Evolutionary conservation across 2,797 vertebrate species (phyloP), one percentile per base, ranked within the genome.

Genomic region (Poeciliopsis infans): DNA sequence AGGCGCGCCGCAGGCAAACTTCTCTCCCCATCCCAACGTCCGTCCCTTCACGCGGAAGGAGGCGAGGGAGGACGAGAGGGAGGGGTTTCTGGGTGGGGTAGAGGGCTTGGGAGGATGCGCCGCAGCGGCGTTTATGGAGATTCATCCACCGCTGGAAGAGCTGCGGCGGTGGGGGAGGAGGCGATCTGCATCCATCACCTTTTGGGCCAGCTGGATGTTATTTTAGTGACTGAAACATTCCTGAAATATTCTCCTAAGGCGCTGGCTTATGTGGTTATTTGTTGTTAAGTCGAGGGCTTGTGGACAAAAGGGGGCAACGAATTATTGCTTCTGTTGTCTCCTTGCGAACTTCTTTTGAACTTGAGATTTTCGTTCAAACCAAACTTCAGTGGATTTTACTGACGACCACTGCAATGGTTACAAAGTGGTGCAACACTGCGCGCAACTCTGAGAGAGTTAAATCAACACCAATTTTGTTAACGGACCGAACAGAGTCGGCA

Each of bases 1-100:
- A 89, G 80, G 80, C 76, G 90, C 74, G 88, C 93, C 89, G 89
- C 86, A 79, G 86, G 90, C 85, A 85, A 95, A 95, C 89, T 94
- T 94, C 91, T 91, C 89, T 88, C 86, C 84, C 77, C 91, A 89
- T 91, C 92, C 87, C 88, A 83, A 20, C 23, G 43, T 75, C 39
- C 31, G 64, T 43, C 73, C 64, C 66, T 46, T 31, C 11, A 81
- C 28, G 84, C 78, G 74, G 79, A 82, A 47, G 78, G 69, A 72
- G 36, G 69, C 28, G 79, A 59, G 72, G 79, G 53, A 83, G 45
- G 78, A 69, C 49, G 33, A 47, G 10, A 76, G 47, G 75, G 78
- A 79, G 71, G 85, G 91, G 87, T 76, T 82, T 83, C 83, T 66
- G 90, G 89, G 87, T 79, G 88, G 85, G 64, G 82, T 78, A 23